phyloP scores from a whole-genome alignment of 2,797 vertebrate species.

The Myotis vivesi region DNA sequence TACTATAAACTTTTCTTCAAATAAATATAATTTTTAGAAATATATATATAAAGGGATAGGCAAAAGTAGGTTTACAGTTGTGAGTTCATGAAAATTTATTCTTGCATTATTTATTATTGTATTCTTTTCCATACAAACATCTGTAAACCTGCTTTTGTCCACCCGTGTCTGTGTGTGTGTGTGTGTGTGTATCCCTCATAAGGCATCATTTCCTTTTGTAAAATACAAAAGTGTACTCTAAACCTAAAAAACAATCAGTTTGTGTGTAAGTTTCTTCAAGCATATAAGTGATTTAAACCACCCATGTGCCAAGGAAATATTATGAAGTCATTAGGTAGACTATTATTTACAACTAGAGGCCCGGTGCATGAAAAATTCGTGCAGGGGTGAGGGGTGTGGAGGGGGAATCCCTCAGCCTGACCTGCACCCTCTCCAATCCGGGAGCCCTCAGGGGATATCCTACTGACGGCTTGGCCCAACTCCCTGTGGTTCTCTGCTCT shows the following conservation, averaged over 20 bases:
- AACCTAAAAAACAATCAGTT: neutral
- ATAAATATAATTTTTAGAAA: neutral
- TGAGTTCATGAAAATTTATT: neutral
- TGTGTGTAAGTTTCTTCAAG: neutral
- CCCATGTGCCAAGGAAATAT: neutral
- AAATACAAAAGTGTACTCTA: neutral
- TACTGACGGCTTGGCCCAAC: no score
- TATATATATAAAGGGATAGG: neutral
- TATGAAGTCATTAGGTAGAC: neutral
- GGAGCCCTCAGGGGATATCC: no score
- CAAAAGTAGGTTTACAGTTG: neutral
- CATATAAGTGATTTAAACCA: neutral
- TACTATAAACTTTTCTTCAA: neutral
- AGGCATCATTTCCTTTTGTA: neutral
- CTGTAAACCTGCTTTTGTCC: neutral
- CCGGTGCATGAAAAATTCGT: no score
- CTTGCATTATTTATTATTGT: neutral
- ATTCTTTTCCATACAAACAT: neutral
- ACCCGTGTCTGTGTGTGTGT: neutral
- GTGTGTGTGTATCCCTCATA: neutral
- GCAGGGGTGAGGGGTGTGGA: no score
- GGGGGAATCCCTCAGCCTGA: no score
- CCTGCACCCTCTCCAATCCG: no score
- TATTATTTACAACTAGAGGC: neutral
- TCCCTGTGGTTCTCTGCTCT: no score